phyloP scores from a whole-genome alignment of 2,797 vertebrate genomes.

The Urosaurus nigricauda region DNA sequence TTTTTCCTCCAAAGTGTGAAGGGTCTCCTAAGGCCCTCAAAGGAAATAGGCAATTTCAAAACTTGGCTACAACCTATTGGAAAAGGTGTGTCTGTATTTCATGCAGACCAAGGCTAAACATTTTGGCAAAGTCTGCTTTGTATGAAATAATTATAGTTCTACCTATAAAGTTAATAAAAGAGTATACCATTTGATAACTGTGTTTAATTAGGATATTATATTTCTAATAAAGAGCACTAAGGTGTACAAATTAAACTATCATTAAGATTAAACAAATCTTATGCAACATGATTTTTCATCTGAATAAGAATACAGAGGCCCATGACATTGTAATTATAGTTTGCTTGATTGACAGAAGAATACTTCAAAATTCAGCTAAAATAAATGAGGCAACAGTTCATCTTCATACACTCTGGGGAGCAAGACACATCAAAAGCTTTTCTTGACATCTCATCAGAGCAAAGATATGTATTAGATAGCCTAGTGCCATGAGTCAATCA shows the following conservation, averaged over 20 bases:
- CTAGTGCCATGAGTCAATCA: conserved; percentile 63
- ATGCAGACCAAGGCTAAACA: not conserved
- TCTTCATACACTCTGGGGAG: conserved; percentile 21
- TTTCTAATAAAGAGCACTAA: not conserved
- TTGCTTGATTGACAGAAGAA: not conserved
- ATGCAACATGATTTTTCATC: not conserved
- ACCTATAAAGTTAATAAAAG: conserved; percentile 13
- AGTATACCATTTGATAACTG: not conserved
- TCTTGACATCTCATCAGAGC: conserved; percentile 13
- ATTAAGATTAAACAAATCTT: not conserved
- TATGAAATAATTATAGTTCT: conserved; percentile 15
- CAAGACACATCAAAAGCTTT: conserved; percentile 12
- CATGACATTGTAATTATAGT: not conserved
- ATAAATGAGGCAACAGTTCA: conserved; percentile 5
- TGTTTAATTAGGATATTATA: conserved; percentile 10
- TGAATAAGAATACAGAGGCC: not conserved
- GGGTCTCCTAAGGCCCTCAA: not conserved
- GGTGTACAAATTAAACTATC: not conserved
- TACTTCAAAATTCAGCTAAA: not conserved
- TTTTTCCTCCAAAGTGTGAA: not conserved
- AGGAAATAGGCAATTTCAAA: not conserved
- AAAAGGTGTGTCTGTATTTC: not conserved
- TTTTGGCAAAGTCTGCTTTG: not conserved
- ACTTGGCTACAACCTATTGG: not conserved
- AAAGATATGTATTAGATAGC: conserved; percentile 14